Percentiles rank a stretch among this genome's conserved stretches.
Conservation (phyloP, 2,888 invertebrate genomes). For the Hedychridium roseum region DNA sequence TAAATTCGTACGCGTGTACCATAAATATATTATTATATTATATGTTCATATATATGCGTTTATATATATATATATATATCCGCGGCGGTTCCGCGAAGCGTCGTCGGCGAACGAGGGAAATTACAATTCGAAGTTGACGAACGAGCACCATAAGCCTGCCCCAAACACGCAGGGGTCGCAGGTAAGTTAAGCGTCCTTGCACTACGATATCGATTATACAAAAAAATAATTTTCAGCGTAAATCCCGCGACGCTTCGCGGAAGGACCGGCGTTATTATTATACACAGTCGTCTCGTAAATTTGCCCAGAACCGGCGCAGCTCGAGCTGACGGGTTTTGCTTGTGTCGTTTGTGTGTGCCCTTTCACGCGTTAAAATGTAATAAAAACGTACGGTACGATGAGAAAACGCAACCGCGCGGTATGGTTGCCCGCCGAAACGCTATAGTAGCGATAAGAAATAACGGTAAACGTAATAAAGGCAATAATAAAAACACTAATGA, state of each 20-base stretch:
- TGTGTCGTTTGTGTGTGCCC: too few species aligned
- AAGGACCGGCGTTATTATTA: slow-evolving; percentile 41
- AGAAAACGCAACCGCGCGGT: too few species aligned
- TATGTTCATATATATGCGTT: too few species aligned
- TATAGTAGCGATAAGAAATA: too few species aligned
- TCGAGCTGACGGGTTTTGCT: too few species aligned
- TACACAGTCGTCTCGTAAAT: slow-evolving; percentile 21
- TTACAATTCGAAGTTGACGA: slow-evolving; percentile 38
- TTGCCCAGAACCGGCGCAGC: too few species aligned
- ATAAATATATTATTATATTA: slow-evolving; percentile 51
- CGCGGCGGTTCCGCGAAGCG: slow-evolving; percentile 53
- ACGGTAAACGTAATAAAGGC: too few species aligned
- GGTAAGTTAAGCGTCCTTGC: slow-evolving; percentile 20
- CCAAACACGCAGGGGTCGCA: slow-evolving; percentile 18
- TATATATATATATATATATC: too few species aligned
- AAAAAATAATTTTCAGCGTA: slow-evolving; percentile 45
- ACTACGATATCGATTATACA: slow-evolving; percentile 38
- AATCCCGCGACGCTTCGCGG: slow-evolving; percentile 51
- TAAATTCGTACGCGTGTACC: slow-evolving; percentile 53
- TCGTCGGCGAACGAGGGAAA: slow-evolving; percentile 41
- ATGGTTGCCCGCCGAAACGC: too few species aligned
- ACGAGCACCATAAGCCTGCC: slow-evolving; percentile 40
- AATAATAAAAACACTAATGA: slow-evolving; percentile 36
- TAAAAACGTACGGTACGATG: too few species aligned
- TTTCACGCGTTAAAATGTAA: too few species aligned